phyloP scores from a whole-genome alignment of 1,140 invertebrate genomes.

The Drosophila ohnishii region DNA sequence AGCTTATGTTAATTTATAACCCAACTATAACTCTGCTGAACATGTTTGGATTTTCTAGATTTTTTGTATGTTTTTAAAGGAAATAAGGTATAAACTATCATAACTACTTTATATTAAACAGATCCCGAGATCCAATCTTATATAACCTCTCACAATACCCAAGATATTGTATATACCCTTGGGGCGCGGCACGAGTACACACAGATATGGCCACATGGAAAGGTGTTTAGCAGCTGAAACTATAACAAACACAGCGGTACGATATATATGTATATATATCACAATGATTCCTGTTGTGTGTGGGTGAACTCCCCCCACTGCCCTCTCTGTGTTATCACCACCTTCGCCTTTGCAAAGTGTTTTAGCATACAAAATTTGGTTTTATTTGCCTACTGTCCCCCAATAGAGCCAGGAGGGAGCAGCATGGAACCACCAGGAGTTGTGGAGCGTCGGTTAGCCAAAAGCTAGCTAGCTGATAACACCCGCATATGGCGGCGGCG shows the following conservation, averaged over 20 bases:
- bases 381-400: slow-evolving; percentile 66
- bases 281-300: slow-evolving; percentile 57
- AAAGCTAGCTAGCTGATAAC: slow-evolving; percentile 76
- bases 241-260: slow-evolving; percentile 57
- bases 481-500: slow-evolving; percentile 66
- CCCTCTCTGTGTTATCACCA: slow-evolving; percentile 22
- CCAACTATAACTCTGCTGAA: background rate
- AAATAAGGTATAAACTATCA: background rate
- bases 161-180: background rate
- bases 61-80: background rate
- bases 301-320: slow-evolving; percentile 25
- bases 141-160: background rate
- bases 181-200: slow-evolving; percentile 9
- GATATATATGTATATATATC: slow-evolving; percentile 5
- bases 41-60: background rate
- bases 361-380: slow-evolving; percentile 81
- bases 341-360: slow-evolving; percentile 67
- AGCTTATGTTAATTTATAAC: background rate
- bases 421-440: slow-evolving; percentile 7
- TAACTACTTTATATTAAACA: background rate
- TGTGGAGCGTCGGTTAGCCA: slow-evolving; percentile 54
- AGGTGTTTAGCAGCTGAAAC: slow-evolving; percentile 76
- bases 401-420: slow-evolving; percentile 18
- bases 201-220: slow-evolving; percentile 27
- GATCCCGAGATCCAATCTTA: background rate